These are phyloP conservation scores for Corythornis cristatus DNA, from an alignment of 2,113 vertebrate genomes.

Conservation along the genomic window DNA sequence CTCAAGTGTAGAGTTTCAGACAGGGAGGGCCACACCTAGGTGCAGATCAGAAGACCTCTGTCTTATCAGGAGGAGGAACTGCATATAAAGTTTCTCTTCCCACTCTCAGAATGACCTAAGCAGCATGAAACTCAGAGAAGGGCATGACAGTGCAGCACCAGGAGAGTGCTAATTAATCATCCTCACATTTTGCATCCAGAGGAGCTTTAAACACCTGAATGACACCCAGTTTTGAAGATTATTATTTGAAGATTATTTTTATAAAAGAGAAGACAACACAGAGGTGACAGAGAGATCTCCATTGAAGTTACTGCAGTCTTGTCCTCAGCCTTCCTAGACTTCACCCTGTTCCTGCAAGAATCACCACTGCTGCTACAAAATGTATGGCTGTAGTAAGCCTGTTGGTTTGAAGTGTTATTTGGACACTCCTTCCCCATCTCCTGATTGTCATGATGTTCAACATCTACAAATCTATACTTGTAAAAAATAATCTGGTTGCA, in stretches of 20 bases:
- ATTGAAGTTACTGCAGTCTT: neutral
- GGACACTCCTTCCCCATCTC: neutral
- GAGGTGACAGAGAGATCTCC: neutral
- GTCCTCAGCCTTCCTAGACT: neutral
- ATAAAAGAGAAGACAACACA: neutral
- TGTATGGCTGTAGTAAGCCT: accelerated
- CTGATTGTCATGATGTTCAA: neutral
- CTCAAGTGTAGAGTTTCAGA: constrained; percentile 15
- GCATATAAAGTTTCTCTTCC: constrained; percentile 33
- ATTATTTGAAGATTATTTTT: neutral
- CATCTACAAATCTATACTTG: neutral
- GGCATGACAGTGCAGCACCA: neutral
- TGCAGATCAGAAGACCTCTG: neutral
- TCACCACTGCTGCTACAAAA: neutral
- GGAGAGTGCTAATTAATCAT: neutral
- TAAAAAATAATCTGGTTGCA: neutral
- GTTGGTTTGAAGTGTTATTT: neutral
- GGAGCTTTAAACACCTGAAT: neutral
- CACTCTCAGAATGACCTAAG: constrained; percentile 42
- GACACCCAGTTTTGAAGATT: neutral
- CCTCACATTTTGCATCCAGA: neutral
- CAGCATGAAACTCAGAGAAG: neutral
- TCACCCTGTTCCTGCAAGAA: neutral
- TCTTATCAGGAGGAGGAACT: constrained; percentile 49
- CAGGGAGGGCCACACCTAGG: constrained; percentile 36